Percentiles rank a stretch among this genome's conserved stretches.
These are phyloP conservation scores for Propsilocerus akamusi DNA, from an alignment of 1,140 invertebrate species.

Conservation along the genomic window DNA sequence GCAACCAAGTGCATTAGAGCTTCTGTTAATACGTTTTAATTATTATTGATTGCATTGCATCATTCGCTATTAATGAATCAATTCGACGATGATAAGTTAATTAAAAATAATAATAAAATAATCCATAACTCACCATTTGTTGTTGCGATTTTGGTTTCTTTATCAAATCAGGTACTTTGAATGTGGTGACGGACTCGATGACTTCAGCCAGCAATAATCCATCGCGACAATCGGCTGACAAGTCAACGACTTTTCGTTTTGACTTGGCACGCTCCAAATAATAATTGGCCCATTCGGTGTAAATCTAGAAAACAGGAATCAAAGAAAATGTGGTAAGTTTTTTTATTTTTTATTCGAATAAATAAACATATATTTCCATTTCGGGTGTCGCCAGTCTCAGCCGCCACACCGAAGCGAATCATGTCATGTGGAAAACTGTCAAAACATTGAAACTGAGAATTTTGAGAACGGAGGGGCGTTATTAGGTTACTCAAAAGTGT, in stretches of 20 bases:
- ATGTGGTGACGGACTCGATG: slow-evolving; percentile 83
- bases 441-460: background rate
- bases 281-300: slow-evolving; percentile 95
- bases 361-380: background rate
- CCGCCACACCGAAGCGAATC: background rate
- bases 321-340: background rate
- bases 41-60: background rate
- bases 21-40: background rate
- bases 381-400: background rate
- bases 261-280: slow-evolving; percentile 81
- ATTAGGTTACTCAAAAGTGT: slow-evolving; percentile 12
- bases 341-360: background rate
- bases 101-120: too few species aligned
- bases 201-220: slow-evolving; percentile 80
- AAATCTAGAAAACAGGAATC: slow-evolving; percentile 47
- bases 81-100: too few species aligned
- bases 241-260: slow-evolving; percentile 61
- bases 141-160: slow-evolving; percentile 70
- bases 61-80: too few species aligned
- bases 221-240: slow-evolving; percentile 78
- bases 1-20: too few species aligned
- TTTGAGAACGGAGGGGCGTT: background rate
- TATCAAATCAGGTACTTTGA: slow-evolving; percentile 73
- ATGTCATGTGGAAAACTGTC: background rate
- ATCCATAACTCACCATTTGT: slow-evolving; percentile 69